phyloP scores from a whole-genome alignment of 2,888 invertebrate genomes.

The Drosophila eohydei region DNA sequence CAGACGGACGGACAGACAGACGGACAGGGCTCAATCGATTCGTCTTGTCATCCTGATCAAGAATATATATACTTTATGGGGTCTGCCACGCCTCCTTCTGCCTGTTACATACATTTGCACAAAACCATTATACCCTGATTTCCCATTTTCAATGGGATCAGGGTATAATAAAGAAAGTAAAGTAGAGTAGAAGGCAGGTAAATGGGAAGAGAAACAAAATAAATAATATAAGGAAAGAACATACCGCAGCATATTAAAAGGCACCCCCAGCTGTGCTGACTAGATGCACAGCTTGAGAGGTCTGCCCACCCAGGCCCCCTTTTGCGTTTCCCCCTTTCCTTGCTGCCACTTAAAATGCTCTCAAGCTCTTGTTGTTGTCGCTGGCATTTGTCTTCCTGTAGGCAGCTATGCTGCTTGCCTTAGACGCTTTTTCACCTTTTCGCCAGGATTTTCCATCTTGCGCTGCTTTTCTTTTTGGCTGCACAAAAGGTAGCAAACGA shows the following conservation, averaged over 20 bases:
- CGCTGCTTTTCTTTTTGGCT: conserved; percentile 46
- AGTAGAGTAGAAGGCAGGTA: background rate
- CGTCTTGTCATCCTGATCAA: no score
- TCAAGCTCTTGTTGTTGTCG: conserved; percentile 27
- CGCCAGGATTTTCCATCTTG: conserved; percentile 35
- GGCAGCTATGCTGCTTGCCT: conserved; percentile 47
- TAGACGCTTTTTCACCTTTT: conserved; percentile 68
- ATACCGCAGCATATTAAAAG: conserved; percentile 80
- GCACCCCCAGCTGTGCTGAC: conserved; percentile 65
- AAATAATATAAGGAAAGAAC: conserved; percentile 53
- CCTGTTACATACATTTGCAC: no score
- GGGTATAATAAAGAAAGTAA: no score
- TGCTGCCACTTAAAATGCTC: conserved; percentile 62
- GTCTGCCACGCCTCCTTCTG: no score
- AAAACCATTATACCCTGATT: no score
- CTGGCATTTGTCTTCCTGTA: conserved; percentile 51
- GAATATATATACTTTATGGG: no score
- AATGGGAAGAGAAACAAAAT: conserved; percentile 18
- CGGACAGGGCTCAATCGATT: no score
- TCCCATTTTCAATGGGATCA: no score
- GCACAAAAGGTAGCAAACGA: conserved; percentile 73
- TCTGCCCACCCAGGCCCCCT: background rate
- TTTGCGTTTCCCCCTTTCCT: background rate
- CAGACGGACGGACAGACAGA: no score
- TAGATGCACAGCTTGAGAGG: conserved; percentile 57